Conservation (phyloP, 2,797 vertebrate genomes). For the Amniataba percoides region DNA sequence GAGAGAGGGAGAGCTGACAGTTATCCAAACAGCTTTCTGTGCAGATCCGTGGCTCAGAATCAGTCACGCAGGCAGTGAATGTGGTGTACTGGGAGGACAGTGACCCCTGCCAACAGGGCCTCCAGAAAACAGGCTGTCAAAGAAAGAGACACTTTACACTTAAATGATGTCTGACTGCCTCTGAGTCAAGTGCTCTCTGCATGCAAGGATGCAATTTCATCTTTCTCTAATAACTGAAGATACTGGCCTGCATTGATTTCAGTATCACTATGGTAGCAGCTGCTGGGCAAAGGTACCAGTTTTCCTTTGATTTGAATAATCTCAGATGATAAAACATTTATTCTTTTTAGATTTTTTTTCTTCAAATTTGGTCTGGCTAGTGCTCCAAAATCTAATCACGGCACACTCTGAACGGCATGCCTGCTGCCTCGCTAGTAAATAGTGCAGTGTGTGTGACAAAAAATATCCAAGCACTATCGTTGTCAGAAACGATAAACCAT, state of each 20-base stretch:
- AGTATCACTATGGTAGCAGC: constrained; percentile 30
- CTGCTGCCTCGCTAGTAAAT: constrained; percentile 13
- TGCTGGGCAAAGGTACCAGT: constrained; percentile 24
- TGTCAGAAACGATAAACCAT: constrained; percentile 49
- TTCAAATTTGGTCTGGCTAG: constrained; percentile 11
- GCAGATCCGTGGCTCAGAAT: constrained; percentile 63
- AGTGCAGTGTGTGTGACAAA: constrained; percentile 15
- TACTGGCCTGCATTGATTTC: constrained; percentile 34
- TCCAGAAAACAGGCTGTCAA: constrained; percentile 56
- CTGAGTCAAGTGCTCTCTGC: constrained; percentile 47
- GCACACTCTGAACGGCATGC: constrained; percentile 1
- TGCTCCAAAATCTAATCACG: constrained; percentile 15
- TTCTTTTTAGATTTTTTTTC: constrained; percentile 25
- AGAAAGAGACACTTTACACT: constrained; percentile 62
- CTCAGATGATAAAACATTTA: constrained; percentile 19
- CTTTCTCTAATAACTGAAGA: constrained; percentile 52
- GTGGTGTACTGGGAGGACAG: constrained; percentile 56
- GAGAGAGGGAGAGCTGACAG: constrained; percentile 71
- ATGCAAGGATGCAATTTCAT: constrained; percentile 51
- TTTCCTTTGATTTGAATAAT: constrained; percentile 29
- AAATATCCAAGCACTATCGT: constrained; percentile 8
- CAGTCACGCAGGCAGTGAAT: constrained; percentile 66
- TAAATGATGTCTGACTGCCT: constrained; percentile 59
- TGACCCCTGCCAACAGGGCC: constrained; percentile 63
- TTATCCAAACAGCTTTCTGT: constrained; percentile 76